Base-by-base conservation (phyloP, 2,797 vertebrate genomes). In the Tauraco hartlaubi region DNA sequence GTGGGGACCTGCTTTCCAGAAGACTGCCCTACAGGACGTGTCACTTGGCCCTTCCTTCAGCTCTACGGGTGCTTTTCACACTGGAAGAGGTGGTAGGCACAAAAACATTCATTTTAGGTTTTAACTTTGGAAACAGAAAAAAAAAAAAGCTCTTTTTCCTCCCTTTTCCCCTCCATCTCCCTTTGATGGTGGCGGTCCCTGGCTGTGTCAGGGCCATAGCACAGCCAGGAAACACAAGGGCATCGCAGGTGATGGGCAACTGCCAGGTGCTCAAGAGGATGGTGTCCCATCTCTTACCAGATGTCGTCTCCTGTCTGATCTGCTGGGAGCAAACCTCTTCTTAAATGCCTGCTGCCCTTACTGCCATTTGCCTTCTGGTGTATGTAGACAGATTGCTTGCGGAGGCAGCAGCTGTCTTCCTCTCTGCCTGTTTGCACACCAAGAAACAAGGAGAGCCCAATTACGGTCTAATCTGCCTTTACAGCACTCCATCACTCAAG, bases 201-300 rank as follows among this genome's bases (percentile, higher is more conserved):
- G 75, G 10, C 41, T 77, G 21, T 0, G 0, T 13, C 9, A 3
- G 26, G 18, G 31, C 29, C 3, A 5, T 19, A 41, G 23, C 25
- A 31, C 3, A 78, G n/a, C 20, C 58, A 85, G 48, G 52, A 75
- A 83, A 46, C 15, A 10, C 19, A 55, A 62, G 0, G 0, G 19
- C 4, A 7, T 43, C 2, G 1, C 28, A 39, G 56, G 48, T 20
- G 15, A 35, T 35, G 61, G 11, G 18, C 25, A 76, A 51, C 41
- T 3, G 4, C 21, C 8, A 9, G 25, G 22, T 49, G 21, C 12
- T 87, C 0, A 0, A 15, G 21, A 26, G 19, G 33, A 16, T 5
- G 7, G 18, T 49, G 11, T 5, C 19, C 28, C 18, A 26, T 29
- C 25, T 51, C 19, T 52, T 26, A 67, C 58, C 54, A 46, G 6